Base-by-base conservation (phyloP, 2,113 vertebrate genomes). In the Macquaria ambigua region DNA sequence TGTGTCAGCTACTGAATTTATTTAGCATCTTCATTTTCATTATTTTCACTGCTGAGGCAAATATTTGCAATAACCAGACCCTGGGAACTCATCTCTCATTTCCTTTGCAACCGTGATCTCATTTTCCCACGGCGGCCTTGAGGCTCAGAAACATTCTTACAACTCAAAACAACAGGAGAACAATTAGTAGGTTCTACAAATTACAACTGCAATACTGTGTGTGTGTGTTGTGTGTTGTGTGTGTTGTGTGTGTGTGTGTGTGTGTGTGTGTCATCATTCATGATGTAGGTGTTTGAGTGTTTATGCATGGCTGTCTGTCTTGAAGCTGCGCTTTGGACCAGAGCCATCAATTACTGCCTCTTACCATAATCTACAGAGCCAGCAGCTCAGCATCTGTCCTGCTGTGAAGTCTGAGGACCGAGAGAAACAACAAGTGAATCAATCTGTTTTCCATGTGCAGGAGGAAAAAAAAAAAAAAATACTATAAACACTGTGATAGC, bases 51-150 rank as follows among this genome's bases (percentile, higher is more conserved):
- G 43, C 76, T 63, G 10, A 0, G 48, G 48, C 18, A 62, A 71
- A 82, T 4, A 63, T 76, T 82, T 77, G 70, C 63, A 81, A 71
- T 74, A 75, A 84, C 20, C 68, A 6, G 50, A 48, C 43, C 37
- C 25, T 39, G 52, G 63, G 68, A 79, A 71, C 34, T 78, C 72
- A 59, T 80, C 31, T 25, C 23, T 86, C 74, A 86, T 81, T 89
- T 83, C 84, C 81, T 73, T 72, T 69, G 3, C 23, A 85, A 23
- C 28, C 1, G 5, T 28, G 34, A 74, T 73, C 61, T 69, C 0
- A 31, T 69, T 64, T 87, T 78, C 31, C 43, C 25, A 67, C 20
- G 5, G 28, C 0, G 8, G 5, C 74, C 25, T 37, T 0, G 2
- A 25, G 52, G 41, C 43, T 18, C 0, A 0, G 64, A 72, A 25